These are phyloP conservation scores for Hepsetus odoe DNA, from an alignment of 2,113 vertebrate genomes.

Conservation along the genomic window DNA sequence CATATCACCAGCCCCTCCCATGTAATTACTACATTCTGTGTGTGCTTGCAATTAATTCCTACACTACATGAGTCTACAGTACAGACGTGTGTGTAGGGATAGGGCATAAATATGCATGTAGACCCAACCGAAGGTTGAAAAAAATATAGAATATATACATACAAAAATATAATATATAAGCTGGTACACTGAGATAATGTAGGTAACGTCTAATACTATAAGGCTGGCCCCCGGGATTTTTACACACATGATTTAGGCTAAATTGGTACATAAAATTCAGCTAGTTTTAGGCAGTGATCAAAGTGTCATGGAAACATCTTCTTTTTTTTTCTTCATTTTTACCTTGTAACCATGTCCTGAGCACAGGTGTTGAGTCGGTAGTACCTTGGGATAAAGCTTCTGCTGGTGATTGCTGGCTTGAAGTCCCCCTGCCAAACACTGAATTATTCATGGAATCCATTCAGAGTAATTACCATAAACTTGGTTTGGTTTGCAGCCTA, in stretches of 20 bases:
- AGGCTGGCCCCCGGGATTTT: slow-evolving; percentile 1
- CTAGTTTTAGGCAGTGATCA: not conserved
- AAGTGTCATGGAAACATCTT: not conserved
- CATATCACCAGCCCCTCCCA: slow-evolving; percentile 53
- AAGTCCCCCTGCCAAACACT: slow-evolving; percentile 33
- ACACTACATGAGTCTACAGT: slow-evolving; percentile 54
- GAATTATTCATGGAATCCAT: slow-evolving; percentile 56
- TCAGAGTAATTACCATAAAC: slow-evolving; percentile 51
- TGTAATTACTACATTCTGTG: slow-evolving; percentile 65
- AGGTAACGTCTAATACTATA: not conserved
- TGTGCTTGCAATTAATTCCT: slow-evolving; percentile 62
- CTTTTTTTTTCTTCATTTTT: not conserved
- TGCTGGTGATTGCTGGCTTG: slow-evolving; percentile 37
- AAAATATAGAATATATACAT: slow-evolving; percentile 24
- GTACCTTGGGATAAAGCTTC: slow-evolving; percentile 18
- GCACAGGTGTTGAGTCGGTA: slow-evolving; percentile 30
- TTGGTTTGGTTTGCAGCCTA: slow-evolving; percentile 31
- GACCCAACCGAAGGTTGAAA: slow-evolving; percentile 38
- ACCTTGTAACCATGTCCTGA: not conserved
- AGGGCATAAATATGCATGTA: slow-evolving; percentile 61
- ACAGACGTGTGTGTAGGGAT: slow-evolving; percentile 52
- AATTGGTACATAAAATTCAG: not conserved
- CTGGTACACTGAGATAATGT: slow-evolving; percentile 15
- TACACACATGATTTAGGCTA: not conserved
- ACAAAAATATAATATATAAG: slow-evolving; percentile 28